Evolutionary conservation across 1,140 invertebrate species (phyloP), one percentile per base, ranked within the genome.

Genomic region (Grapholita molesta): DNA sequence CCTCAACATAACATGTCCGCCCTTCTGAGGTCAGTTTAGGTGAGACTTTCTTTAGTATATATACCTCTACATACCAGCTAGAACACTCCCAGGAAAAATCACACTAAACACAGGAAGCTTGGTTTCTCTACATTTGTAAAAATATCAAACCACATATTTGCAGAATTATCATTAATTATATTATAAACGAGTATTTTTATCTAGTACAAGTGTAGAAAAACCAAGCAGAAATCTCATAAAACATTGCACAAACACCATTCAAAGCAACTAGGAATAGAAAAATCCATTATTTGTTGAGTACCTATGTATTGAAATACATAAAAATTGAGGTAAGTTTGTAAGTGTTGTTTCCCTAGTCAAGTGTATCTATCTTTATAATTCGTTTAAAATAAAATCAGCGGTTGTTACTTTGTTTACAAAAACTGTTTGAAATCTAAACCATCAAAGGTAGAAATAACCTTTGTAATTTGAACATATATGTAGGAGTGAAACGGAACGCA

Each of bases 121-220:
- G 28, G 69, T 70, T 66, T 68, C 70, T 77, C 66, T 74, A 38
- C 64, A 71, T 66, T 65, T 70, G n/a, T n/a, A n/a, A n/a, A n/a
- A n/a, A n/a, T n/a, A n/a, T n/a, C n/a, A n/a, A n/a, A n/a, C n/a
- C n/a, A n/a, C n/a, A n/a, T n/a, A n/a, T n/a, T n/a, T n/a, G n/a
- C n/a, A n/a, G n/a, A n/a, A n/a, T n/a, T n/a, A n/a, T n/a, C n/a
- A n/a, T n/a, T n/a, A n/a, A n/a, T n/a, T n/a, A n/a, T n/a, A n/a
- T n/a, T n/a, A n/a, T n/a, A n/a, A n/a, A n/a, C n/a, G n/a, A n/a
- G n/a, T n/a, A n/a, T n/a, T n/a, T n/a, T n/a, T n/a, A n/a, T n/a
- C n/a, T n/a, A n/a, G n/a, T n/a, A n/a, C n/a, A 65, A 73, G 72
- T 73, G 76, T 73, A 80, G 78, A 80, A 78, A 78, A 77, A 79